Conservation (phyloP, 92 coral and sea anemone species). For the Parazoanthus darwini region DNA sequence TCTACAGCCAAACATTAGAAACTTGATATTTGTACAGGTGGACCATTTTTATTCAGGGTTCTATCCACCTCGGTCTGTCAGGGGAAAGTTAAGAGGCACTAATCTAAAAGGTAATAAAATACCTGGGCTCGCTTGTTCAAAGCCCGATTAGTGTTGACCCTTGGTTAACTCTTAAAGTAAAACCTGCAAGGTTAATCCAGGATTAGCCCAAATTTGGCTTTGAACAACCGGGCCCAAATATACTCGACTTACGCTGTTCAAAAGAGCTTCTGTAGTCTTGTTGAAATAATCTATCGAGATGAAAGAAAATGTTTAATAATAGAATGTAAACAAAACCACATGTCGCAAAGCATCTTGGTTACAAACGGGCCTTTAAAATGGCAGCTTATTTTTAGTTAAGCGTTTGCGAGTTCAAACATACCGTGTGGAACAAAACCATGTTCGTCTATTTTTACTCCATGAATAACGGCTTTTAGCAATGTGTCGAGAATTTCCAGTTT, state of each 20-base stretch:
- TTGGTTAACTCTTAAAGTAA: too few species aligned
- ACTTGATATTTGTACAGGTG: too few species aligned
- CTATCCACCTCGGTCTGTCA: not conserved
- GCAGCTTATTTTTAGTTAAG: too few species aligned
- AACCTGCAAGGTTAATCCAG: too few species aligned
- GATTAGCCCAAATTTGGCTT: too few species aligned
- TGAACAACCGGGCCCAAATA: not conserved
- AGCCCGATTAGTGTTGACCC: too few species aligned
- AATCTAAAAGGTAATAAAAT: not conserved
- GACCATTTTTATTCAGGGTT: too few species aligned
- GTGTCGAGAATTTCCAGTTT: not conserved
- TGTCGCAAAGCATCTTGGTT: too few species aligned
- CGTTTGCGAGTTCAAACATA: not conserved
- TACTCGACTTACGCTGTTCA: not conserved
- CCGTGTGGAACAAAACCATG: slow-evolving; percentile 14
- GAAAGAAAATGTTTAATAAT: too few species aligned
- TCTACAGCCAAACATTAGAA: too few species aligned
- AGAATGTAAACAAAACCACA: too few species aligned
- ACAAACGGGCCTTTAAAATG: too few species aligned
- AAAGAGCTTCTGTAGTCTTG: not conserved
- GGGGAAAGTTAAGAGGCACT: not conserved
- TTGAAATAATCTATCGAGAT: not conserved
- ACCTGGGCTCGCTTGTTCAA: not conserved
- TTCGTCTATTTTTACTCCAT: not conserved
- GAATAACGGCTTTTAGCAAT: not conserved